These are phyloP conservation scores for Drosophila mauritiana DNA, from an alignment of 1,140 invertebrate species.

Conservation along the genomic window DNA sequence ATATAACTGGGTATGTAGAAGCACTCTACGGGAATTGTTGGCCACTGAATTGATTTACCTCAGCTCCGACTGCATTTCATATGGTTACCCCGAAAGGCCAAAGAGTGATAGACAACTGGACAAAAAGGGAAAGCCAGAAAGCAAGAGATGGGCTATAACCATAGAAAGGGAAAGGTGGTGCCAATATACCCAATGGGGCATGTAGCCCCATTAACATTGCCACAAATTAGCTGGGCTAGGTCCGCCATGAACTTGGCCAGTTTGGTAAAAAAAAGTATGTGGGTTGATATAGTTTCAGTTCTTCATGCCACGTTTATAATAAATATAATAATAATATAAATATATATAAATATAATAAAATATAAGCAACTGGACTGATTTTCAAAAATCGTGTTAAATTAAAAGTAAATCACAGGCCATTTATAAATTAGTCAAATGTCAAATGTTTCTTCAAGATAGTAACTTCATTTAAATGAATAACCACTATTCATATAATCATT, in stretches of 20 bases:
- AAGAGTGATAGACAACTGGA: conserved; percentile 17
- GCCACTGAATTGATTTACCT: conserved; percentile 54
- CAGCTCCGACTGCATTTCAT: conserved; percentile 42
- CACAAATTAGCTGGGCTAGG: conserved; percentile 34
- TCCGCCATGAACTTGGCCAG: conserved; percentile 1
- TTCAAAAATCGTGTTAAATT: background rate
- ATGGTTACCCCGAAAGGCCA: conserved; percentile 30
- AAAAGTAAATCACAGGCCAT: too few relatives aligned
- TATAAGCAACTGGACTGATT: too few relatives aligned
- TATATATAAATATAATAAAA: too few relatives aligned
- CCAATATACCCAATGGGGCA: conserved; percentile 24
- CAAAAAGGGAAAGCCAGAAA: conserved; percentile 5
- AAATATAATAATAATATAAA: too few relatives aligned
- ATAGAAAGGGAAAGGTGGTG: conserved; percentile 21
- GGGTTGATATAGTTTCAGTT: background rate
- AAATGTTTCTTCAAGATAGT: too few relatives aligned
- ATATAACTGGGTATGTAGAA: conserved; percentile 3
- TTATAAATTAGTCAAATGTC: background rate
- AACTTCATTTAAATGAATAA: too few relatives aligned
- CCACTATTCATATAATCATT: too few relatives aligned
- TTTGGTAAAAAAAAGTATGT: background rate
- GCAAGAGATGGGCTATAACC: background rate
- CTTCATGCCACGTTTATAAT: conserved; percentile 3
- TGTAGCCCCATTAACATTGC: conserved; percentile 35
- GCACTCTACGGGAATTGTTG: conserved; percentile 29